Conservation (phyloP, 2,113 vertebrate species). For the Pluvianellus socialis region DNA sequence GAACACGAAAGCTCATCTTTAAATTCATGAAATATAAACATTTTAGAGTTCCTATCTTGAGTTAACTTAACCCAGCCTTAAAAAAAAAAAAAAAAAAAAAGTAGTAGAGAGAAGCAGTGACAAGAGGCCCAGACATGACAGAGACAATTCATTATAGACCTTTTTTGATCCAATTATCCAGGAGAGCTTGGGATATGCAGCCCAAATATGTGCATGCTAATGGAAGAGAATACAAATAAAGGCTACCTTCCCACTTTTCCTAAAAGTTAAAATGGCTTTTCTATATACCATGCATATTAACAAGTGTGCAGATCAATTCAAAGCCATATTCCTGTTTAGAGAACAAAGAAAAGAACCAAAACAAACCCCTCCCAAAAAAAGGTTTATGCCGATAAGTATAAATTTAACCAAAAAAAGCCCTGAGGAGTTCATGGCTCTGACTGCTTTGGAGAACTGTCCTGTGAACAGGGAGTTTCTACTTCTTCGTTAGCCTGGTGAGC, state of each 20-base stretch:
- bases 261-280: not conserved
- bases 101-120: not conserved
- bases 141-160: slow-evolving; percentile 10
- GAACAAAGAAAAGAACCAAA: not conserved
- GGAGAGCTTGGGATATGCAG: not conserved
- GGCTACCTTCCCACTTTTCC: not conserved
- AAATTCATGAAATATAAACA: not conserved
- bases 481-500: not conserved
- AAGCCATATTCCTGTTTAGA: not conserved
- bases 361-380: not conserved
- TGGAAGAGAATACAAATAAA: not conserved
- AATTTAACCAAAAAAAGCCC: not conserved
- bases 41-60: not conserved
- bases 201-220: not conserved
- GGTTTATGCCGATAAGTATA: not conserved
- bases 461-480: not conserved
- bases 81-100: slow-evolving; percentile 6
- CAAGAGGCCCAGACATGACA: not conserved
- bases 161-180: slow-evolving; percentile 38
- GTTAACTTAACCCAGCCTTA: slow-evolving; percentile 8
- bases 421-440: not conserved
- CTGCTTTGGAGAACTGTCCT: not conserved
- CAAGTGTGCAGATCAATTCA: not conserved
- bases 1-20: not conserved
- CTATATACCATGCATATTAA: not conserved